Evolutionary conservation across 2,888 invertebrate species (phyloP), one percentile per base, ranked within the genome.

Genomic region (Augiades crinisus): DNA sequence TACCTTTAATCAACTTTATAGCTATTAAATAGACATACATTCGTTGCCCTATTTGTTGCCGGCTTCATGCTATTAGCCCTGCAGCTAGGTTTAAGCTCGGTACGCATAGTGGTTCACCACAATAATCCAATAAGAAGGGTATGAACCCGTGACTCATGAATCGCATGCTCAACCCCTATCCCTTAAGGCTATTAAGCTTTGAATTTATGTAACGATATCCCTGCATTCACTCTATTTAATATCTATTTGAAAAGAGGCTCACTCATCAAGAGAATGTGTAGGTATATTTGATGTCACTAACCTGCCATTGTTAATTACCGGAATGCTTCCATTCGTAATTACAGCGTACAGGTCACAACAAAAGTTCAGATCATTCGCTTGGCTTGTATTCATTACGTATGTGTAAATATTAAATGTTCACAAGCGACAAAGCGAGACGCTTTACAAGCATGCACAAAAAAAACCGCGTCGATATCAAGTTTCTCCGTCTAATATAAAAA

Each of bases 101-200:
- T 16, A 8, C 22, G 47, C 47, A 30, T 14, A 24, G 31, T 38
- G 38, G 38, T 31, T 31, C 16, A 38, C 30, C 38, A 31, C 47
- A 38, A 16, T 47, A 47, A 47, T 47, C 38, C 47, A 47, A 47
- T 47, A 47, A 38, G 47, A 6, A 38, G 38, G 38, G 38, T 38
- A 47, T 47, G 47, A 47, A 47, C 38, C 31, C 47, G 14, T 38
- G 47, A 40, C 47, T 47, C 38, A 30, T 47, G 30, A 30, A 19
- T 14, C 19, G 38, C 14, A 17, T 38, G 47, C 38, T 47, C 47
- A 47, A 47, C 47, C 47, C 27, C 37, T 38, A 47, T 21, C 47
- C 21, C 38, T 30, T 47, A 47, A 47, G 21, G 38, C 38, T 47
- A 47, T 17, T 47, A 21, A 47, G 47, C 47, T 31, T 40, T 38